Base-by-base conservation (phyloP, 2,113 vertebrate genomes). In the Turnix velox region DNA sequence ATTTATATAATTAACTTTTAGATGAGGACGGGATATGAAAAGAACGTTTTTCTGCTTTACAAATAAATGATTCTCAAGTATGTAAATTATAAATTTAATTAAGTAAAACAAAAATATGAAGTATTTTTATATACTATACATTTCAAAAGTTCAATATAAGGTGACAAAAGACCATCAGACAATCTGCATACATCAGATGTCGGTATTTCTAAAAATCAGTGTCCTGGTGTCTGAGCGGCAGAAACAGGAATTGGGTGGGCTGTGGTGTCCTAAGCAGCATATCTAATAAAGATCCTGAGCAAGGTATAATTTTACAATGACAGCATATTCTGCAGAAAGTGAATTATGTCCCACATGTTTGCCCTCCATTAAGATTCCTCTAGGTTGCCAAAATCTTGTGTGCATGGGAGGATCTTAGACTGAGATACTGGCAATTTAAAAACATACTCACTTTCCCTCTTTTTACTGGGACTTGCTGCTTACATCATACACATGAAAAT, bases 221-320 rank as follows among this genome's bases (percentile, higher is more conserved):
- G 12, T 33, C 30, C 31, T n/a, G 4, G 0, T 31, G 18, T 12
- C 0, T 16, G 30, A n/a, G 42, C 42, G 12, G 31, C 27, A 82
- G 48, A 81, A 73, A 46, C 18, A 55, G n/a, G 31, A 75, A 74
- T 48, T 0, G 3, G 4, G 9, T 17, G 45, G 31, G 54, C 37
- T 69, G 8, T 12, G 14, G 22, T 27, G 13, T 23, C 51, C 43
- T 58, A 37, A 52, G 28, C 31, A 77, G 33, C 15, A 45, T 57
- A 15, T 5, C 63, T 49, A 69, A 19, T 45, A 65, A 61, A 0
- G 0, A 18, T 45, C 31, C 37, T 19, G 13, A 57, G n/a, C 23
- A 39, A 20, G 23, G 33, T 20, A 61, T 24, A 43, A 48, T 12
- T 61, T 43, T 4, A 33, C 17, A 33, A 14, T 7, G 12, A 49